A percentile compares a stretch with the other conserved stretches of the same genome.
Evolutionary conservation across 2,113 vertebrate genomes (phyloP).

Genomic region (Coturnix japonica): DNA sequence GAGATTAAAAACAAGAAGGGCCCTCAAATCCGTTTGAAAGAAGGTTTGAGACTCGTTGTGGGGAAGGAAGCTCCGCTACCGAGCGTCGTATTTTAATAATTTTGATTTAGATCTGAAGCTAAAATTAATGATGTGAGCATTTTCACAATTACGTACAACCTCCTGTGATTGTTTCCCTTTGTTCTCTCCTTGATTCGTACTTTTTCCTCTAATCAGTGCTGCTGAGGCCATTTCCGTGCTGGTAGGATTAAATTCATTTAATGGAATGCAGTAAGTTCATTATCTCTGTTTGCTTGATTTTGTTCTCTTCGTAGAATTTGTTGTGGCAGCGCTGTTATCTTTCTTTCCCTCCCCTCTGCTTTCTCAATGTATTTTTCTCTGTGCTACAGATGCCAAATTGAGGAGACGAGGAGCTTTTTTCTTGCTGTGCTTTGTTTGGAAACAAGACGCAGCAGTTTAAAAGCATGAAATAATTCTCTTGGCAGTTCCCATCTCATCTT

Average conservation of each 20-base stretch:
- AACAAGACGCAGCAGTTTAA: background rate
- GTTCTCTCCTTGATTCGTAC: background rate
- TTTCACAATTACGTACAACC: background rate
- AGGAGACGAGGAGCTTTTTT: background rate
- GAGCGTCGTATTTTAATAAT: background rate
- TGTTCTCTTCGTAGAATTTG: background rate
- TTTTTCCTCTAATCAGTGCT: background rate
- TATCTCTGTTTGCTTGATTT: background rate
- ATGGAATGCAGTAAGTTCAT: background rate
- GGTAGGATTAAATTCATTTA: background rate
- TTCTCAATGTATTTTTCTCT: background rate
- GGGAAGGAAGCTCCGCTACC: background rate
- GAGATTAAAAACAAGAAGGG: background rate
- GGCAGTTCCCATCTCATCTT: constrained; percentile 21
- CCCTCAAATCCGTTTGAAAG: background rate
- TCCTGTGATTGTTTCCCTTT: background rate
- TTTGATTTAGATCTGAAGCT: background rate
- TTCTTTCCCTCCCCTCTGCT: background rate
- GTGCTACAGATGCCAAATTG: background rate
- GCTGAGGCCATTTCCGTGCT: background rate
- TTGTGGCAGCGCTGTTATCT: background rate
- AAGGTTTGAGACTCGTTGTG: background rate
- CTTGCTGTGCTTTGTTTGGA: background rate
- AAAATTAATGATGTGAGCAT: background rate
- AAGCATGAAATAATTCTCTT: constrained; percentile 41